A percentile compares a stretch with the other conserved stretches of the same genome.
phyloP scores from a whole-genome alignment of 2,797 vertebrate species.

The Craterocephalus amniculus region DNA sequence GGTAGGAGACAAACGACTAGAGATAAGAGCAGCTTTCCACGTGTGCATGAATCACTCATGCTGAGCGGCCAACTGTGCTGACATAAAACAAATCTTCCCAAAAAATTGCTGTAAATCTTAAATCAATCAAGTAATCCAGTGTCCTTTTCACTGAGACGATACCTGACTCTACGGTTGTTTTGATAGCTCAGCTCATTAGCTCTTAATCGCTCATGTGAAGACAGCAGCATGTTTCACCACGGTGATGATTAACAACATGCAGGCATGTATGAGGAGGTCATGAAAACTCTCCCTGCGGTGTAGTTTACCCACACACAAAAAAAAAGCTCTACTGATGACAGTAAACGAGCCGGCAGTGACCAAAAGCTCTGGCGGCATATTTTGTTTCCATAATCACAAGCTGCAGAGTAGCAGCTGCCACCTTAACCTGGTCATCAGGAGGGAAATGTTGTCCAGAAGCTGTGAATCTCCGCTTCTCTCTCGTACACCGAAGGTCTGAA shows the following conservation, averaged over 20 bases:
- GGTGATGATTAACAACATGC: constrained; percentile 51
- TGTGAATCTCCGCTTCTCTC: neutral
- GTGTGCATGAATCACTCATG: neutral
- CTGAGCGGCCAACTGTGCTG: neutral
- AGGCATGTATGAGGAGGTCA: constrained; percentile 26
- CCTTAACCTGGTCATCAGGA: neutral
- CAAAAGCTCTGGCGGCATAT: neutral
- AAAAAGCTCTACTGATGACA: constrained; percentile 11
- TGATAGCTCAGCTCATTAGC: constrained; percentile 36
- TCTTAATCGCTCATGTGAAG: constrained; percentile 42
- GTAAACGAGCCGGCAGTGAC: constrained; percentile 11
- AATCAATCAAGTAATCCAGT: neutral
- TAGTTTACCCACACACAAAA: neutral
- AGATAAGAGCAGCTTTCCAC: constrained; percentile 35
- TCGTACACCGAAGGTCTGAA: too few species aligned
- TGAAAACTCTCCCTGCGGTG: constrained; percentile 4
- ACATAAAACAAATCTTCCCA: neutral
- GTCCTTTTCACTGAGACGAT: neutral
- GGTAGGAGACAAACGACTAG: constrained; percentile 30
- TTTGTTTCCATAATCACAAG: constrained; percentile 13
- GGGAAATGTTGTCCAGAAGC: neutral
- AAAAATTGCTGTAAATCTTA: neutral
- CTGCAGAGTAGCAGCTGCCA: neutral
- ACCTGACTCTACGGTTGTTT: neutral
- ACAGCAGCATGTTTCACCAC: constrained; percentile 29